Base-by-base conservation (phyloP, 2,888 invertebrate species). In the Thumatha senex region DNA sequence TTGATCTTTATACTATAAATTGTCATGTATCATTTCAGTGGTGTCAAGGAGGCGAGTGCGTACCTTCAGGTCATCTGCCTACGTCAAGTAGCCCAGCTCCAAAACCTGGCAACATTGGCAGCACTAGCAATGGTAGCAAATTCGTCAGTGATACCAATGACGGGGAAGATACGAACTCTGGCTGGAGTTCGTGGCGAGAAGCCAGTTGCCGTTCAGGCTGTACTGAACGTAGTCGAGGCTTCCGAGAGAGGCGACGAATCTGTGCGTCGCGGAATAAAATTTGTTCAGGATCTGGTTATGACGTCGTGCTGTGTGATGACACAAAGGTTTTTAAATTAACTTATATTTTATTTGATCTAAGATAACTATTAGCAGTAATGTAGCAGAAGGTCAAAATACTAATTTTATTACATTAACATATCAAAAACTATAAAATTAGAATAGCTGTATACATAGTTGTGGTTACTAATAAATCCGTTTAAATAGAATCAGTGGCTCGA, bases 281-380 rank as follows among this genome's bases (percentile, higher is more conserved):
- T 46, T 96, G 95, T 67, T 92, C 93, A 42, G 95, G 95, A 3
- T 77, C 92, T 1, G 90, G 93, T 3, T 93, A 93, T 66, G 94
- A 95, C 63, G 93, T 95, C n/a, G 85, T 86, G 5, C 83, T 95
- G 3, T 96, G 96, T 72, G 92, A 93, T 50, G 96, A 96, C 70
- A 84, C 89, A 7, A 93, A 93, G 82, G 93, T 95, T 60, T 39
- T 11, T 40, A 11, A 31, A 39, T 46, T n/a, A 30, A 39, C 5
- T 43, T n/a, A 9, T 12, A 2, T 43, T 9, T 9, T 18, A 10
- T 15, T 18, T 12, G 8, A 11, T 18, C 4, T 1, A 42, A 15
- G 10, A 3, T n/a, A n/a, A n/a, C n/a, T n/a, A n/a, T n/a, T n/a
- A n/a, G n/a, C n/a, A n/a, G n/a, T n/a, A n/a, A 2, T 9, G 13